Conservation (phyloP, 2,797 vertebrate genomes). For the Vultur gryphus region DNA sequence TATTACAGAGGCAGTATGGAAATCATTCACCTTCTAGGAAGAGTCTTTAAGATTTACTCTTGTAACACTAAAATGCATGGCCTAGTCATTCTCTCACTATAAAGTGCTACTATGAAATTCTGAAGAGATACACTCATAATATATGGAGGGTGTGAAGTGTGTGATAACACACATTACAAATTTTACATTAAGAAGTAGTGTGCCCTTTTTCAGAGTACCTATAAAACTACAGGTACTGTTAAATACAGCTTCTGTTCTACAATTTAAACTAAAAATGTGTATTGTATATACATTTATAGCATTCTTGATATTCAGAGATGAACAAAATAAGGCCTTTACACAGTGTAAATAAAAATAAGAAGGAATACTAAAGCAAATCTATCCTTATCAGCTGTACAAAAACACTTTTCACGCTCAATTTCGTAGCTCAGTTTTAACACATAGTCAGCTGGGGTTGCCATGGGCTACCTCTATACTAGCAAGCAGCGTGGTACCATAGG, state of each 20-base stretch:
- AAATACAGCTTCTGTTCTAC: not conserved
- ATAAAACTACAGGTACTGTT: not conserved
- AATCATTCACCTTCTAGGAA: not conserved
- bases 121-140: not conserved
- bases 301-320: not conserved
- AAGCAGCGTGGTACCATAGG: not conserved
- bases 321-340: not conserved
- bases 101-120: not conserved
- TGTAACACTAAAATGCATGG: not conserved
- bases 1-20: not conserved
- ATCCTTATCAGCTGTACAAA: not conserved
- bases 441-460: not conserved
- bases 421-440: not conserved
- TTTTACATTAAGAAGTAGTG: not conserved
- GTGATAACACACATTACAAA: not conserved
- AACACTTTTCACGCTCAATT: not conserved
- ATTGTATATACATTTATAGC: not conserved
- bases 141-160: not conserved
- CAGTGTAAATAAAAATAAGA: not conserved
- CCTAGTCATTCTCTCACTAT: not conserved
- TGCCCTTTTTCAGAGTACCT: not conserved
- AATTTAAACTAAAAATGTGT: not conserved
- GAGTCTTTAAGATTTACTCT: not conserved
- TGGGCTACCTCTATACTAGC: rapidly evolving
- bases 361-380: not conserved